Base-by-base conservation (phyloP, 2,113 vertebrate genomes). In the Hoplias malabaricus region DNA sequence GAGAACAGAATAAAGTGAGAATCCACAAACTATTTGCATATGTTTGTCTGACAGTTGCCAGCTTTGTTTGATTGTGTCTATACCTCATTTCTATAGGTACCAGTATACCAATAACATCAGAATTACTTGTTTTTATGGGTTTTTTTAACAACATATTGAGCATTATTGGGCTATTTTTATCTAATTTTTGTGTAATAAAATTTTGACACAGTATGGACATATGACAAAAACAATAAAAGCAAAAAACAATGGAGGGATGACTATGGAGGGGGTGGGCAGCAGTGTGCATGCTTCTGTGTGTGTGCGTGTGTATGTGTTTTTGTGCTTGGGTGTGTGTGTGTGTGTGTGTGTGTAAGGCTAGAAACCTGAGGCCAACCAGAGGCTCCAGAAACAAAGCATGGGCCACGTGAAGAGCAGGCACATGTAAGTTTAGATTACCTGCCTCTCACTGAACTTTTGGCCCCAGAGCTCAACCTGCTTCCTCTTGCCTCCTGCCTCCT, bases 401-500 rank as follows among this genome's bases (percentile, higher is more conserved):
- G 62, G 57, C 78, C 73, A 77, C 56, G 69, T 83, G 82, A 83
- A 76, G 75, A 71, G 78, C 61, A 38, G 62, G 74, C 78, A 77
- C 69, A 77, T 77, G 33, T 42, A 68, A 59, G 78, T 59, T 77
- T 59, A 67, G 73, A 62, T 83, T 84, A 67, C 71, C n/a, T 75
- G 72, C 67, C 66, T 80, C 82, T 56, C 34, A 40, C 29, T 92
- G 90, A 93, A 92, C 91, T 91, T 89, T 92, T 90, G 88, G 87
- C 90, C 90, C 57, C 13, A 63, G 84, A 86, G 87, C 74, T 74
- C 88, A 88, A 76, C 84, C 86, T 82, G 85, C 84, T 82, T 84
- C 84, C 84, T 89, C 87, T 78, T 84, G 86, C 84, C 84, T 87
- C 84, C n/a, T 83, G 85, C 82, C 85, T 89, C 87, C 80, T 84